phyloP scores from a whole-genome alignment of 2,888 invertebrate genomes.

The Itoplectis maculator region DNA sequence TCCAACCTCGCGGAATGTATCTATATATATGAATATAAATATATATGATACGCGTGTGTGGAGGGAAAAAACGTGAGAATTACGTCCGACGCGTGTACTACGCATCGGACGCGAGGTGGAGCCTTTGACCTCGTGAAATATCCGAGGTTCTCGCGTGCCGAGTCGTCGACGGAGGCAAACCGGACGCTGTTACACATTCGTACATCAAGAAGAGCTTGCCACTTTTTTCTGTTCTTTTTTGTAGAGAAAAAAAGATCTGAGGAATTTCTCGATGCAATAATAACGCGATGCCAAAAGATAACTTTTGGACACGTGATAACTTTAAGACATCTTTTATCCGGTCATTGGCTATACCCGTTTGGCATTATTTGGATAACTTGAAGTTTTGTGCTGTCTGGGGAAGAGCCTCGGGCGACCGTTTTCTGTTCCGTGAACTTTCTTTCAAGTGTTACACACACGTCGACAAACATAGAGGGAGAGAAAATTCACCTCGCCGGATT shows the following conservation, averaged over 20 bases:
- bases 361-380: too few species aligned
- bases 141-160: not conserved
- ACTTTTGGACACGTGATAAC: too few species aligned
- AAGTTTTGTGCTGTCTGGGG: too few species aligned
- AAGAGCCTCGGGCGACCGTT: not conserved
- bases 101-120: slow-evolving; percentile 12
- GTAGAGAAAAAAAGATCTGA: not conserved
- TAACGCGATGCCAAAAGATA: not conserved
- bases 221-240: not conserved
- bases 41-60: slow-evolving; percentile 21
- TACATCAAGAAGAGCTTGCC: not conserved
- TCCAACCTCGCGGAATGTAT: too few species aligned
- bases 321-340: too few species aligned
- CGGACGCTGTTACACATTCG: not conserved
- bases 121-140: slow-evolving; percentile 55
- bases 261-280: not conserved
- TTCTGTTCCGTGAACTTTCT: slow-evolving; percentile 10
- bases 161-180: not conserved
- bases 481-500: slow-evolving; percentile 18
- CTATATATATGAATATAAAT: too few species aligned
- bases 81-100: slow-evolving; percentile 27
- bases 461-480: slow-evolving; percentile 12
- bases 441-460: not conserved
- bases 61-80: slow-evolving; percentile 48
- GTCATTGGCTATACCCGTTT: too few species aligned